phyloP scores from a whole-genome alignment of 2,888 invertebrate species.

The Drosophila robusta region DNA sequence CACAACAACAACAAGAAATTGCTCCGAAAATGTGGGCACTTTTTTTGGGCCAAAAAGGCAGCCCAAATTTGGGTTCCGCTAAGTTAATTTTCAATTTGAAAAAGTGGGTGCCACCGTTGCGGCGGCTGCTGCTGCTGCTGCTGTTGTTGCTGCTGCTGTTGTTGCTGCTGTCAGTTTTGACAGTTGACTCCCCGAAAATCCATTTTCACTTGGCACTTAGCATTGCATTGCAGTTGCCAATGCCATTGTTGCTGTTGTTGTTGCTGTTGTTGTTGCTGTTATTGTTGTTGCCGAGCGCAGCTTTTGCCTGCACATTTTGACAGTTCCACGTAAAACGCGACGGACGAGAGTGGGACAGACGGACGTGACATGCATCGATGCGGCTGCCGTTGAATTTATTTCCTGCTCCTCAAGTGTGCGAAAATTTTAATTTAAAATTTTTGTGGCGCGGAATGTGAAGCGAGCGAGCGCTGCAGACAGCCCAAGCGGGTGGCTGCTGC shows the following conservation, averaged over 20 bases:
- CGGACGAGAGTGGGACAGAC: slow-evolving; percentile 21
- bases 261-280: slow-evolving; percentile 22
- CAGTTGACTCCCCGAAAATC: slow-evolving; percentile 79
- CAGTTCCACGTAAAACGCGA: slow-evolving; percentile 78
- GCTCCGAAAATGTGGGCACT: slow-evolving; percentile 47
- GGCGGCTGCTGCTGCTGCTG: slow-evolving; percentile 17
- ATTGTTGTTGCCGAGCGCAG: slow-evolving; percentile 40
- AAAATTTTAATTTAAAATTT: slow-evolving; percentile 81
- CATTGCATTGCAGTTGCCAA: slow-evolving; percentile 59
- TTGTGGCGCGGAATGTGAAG: slow-evolving; percentile 41
- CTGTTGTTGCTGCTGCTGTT: slow-evolving; percentile 12
- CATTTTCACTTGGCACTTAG: slow-evolving; percentile 80
- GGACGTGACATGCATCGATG: slow-evolving; percentile 81
- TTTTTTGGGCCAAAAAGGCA: slow-evolving; percentile 30
- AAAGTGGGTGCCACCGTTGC: slow-evolving; percentile 71
- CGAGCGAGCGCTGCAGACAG: slow-evolving; percentile 3
- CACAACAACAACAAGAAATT: slow-evolving; percentile 43
- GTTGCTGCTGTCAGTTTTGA: slow-evolving; percentile 78
- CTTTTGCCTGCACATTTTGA: slow-evolving; percentile 75
- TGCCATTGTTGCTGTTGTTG: slow-evolving; percentile 39
- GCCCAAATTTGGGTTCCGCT: slow-evolving; percentile 70
- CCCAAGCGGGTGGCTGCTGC: slow-evolving; percentile 44
- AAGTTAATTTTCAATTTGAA: slow-evolving; percentile 81
- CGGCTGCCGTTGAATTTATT: slow-evolving; percentile 76
- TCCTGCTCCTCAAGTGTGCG: slow-evolving; percentile 75